A percentile compares a stretch with the other conserved stretches of the same genome.
Evolutionary conservation across 2,888 invertebrate genomes (phyloP).

Genomic region (Sisyra terminalis): DNA sequence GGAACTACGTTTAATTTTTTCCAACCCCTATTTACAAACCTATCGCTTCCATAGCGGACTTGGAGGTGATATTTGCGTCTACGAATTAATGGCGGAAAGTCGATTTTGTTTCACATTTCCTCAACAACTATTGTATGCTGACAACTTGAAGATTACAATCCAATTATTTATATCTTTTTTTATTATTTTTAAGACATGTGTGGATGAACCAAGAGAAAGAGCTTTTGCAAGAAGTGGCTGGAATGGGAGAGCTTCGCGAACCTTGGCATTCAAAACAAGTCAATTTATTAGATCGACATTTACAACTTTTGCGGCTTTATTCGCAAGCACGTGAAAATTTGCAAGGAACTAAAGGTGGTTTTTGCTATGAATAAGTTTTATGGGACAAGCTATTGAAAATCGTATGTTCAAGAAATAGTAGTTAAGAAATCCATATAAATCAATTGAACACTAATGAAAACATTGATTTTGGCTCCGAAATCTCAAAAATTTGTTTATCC

Average conservation of each 20-base stretch:
- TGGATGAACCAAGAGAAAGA: conserved; percentile 88
- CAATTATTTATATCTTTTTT: background rate
- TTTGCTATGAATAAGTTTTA: no score
- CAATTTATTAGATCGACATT: conserved; percentile 65
- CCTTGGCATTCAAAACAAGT: conserved; percentile 72
- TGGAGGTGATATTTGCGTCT: conserved; percentile 83
- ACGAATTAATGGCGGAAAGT: conserved; percentile 86
- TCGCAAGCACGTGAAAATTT: conserved; percentile 71
- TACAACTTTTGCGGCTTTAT: conserved; percentile 69
- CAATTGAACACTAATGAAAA: no score
- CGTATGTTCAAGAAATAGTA: no score
- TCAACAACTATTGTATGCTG: conserved; percentile 68
- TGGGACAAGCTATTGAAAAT: no score
- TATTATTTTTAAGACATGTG: conserved; percentile 44
- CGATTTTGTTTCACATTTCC: conserved; percentile 73
- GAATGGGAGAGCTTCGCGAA: conserved; percentile 71
- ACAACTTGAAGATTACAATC: conserved; percentile 1
- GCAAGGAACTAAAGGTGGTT: conserved; percentile 42
- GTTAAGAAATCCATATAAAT: no score
- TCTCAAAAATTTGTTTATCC: no score
- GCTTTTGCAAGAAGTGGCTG: conserved; percentile 71
- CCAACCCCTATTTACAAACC: conserved; percentile 56
- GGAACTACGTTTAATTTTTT: conserved; percentile 52
- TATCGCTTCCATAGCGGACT: conserved; percentile 83
- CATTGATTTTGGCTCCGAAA: no score